A percentile compares a stretch with the other conserved stretches of the same genome.
Evolutionary conservation across 1,140 invertebrate genomes (phyloP).

Genomic region (Maniola jurtina): DNA sequence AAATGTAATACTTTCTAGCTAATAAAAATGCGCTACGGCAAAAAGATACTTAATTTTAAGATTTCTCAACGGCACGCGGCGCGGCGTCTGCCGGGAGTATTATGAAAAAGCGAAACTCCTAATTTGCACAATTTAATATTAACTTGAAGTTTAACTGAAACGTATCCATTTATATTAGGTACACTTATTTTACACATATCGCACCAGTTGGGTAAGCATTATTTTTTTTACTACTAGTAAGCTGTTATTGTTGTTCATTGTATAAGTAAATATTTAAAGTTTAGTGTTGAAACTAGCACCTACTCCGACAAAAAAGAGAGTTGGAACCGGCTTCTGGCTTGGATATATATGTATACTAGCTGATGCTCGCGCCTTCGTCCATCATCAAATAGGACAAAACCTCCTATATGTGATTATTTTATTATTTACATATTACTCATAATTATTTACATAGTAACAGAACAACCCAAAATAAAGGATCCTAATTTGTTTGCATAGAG

Average conservation of each 20-base stretch:
- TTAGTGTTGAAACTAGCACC: too few species aligned
- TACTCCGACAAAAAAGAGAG: too few species aligned
- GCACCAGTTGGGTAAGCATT: background rate
- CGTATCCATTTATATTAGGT: background rate
- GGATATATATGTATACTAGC: too few species aligned
- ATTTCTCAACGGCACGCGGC: constrained; percentile 27
- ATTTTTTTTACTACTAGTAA: too few species aligned
- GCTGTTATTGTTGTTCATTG: too few species aligned
- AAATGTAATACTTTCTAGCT: constrained; percentile 21
- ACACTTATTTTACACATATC: background rate
- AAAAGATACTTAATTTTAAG: constrained; percentile 30
- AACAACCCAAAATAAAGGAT: constrained; percentile 1
- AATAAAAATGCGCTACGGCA: constrained; percentile 22
- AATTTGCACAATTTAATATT: constrained; percentile 26
- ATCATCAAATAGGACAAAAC: too few species aligned
- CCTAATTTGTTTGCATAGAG: constrained; percentile 16
- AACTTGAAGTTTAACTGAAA: constrained; percentile 8
- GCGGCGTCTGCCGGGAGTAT: constrained; percentile 20
- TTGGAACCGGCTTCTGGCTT: too few species aligned
- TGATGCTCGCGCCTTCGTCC: too few species aligned
- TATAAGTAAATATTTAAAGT: too few species aligned
- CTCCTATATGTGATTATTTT: too few species aligned
- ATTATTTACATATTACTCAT: background rate
- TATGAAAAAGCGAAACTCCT: constrained; percentile 26
- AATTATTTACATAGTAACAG: background rate